Conservation (phyloP, 53 echinoderm and acorn worm species). For the Temnopleurus reevesii region DNA sequence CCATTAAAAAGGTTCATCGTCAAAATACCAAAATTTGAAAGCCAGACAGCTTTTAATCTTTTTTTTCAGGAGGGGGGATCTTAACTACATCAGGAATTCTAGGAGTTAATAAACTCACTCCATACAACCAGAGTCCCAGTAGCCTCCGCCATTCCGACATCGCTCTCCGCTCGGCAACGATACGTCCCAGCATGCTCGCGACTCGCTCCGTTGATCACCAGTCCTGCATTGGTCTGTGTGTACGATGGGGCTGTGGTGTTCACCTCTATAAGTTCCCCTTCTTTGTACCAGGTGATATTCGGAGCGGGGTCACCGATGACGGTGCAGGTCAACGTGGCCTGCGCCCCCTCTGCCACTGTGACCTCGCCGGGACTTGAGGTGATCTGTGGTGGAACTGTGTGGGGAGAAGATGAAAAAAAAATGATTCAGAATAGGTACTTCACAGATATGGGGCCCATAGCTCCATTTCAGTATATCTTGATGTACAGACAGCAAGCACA, state of each 20-base stretch:
- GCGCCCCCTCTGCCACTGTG: slow-evolving; percentile 61
- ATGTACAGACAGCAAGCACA: no score
- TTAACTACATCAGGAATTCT: no score
- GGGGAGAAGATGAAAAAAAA: neutral
- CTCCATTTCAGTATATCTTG: no score
- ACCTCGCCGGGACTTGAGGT: slow-evolving; percentile 65
- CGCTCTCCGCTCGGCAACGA: slow-evolving; percentile 74
- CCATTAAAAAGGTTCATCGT: no score
- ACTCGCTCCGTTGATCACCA: slow-evolving; percentile 63
- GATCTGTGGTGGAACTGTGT: slow-evolving; percentile 85
- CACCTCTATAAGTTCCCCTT: slow-evolving; percentile 58
- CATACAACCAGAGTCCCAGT: slow-evolving; percentile 79
- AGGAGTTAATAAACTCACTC: slow-evolving; percentile 62
- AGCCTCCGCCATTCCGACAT: slow-evolving; percentile 69
- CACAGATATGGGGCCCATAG: no score
- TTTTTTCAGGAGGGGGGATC: no score
- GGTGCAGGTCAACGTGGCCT: slow-evolving; percentile 70
- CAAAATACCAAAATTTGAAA: no score
- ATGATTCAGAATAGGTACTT: no score
- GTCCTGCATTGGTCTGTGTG: slow-evolving; percentile 75
- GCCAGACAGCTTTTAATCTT: no score
- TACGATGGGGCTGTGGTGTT: slow-evolving; percentile 57
- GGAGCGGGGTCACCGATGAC: slow-evolving; percentile 86
- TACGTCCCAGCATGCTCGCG: slow-evolving; percentile 74
- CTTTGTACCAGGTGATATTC: slow-evolving; percentile 78